Percentiles rank a stretch among this genome's conserved stretches.
These are phyloP conservation scores for Brachionus rotundiformis DNA, from an alignment of 1,140 invertebrate species.

Conservation along the genomic window DNA sequence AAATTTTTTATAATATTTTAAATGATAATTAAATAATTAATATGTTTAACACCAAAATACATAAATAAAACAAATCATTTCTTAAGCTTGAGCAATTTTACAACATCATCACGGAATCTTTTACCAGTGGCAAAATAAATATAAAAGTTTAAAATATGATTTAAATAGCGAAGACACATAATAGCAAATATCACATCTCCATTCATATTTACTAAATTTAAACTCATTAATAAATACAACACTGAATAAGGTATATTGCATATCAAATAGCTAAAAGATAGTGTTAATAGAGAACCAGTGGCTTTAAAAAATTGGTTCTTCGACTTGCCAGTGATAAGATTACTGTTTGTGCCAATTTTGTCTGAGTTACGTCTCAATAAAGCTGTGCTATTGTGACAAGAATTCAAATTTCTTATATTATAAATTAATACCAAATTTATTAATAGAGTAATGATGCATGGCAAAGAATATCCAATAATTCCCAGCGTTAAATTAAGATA, in stretches of 20 bases:
- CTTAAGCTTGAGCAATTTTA: background rate
- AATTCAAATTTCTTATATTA: conserved; percentile 43
- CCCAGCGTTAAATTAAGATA: conserved; percentile 40
- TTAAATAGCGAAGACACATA: conserved; percentile 33
- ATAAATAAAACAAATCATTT: background rate
- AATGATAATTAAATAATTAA: background rate
- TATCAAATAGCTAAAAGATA: conserved; percentile 45
- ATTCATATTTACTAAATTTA: conserved; percentile 31
- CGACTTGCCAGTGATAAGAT: background rate
- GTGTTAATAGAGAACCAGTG: background rate
- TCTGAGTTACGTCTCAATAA: background rate
- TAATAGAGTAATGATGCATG: conserved; percentile 38
- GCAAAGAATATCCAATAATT: conserved; percentile 41
- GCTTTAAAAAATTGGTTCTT: conserved; percentile 46
- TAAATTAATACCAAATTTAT: conserved; percentile 43
- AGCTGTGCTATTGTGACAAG: background rate
- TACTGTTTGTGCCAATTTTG: background rate
- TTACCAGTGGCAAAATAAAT: conserved; percentile 50
- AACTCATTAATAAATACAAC: conserved; percentile 43
- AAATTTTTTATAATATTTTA: too few species aligned
- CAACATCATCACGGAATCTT: conserved; percentile 33
- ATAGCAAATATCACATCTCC: conserved; percentile 48
- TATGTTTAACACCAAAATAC: background rate
- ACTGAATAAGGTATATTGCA: conserved; percentile 48
- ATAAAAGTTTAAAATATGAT: conserved; percentile 49